These are phyloP conservation scores for Dryobota labecula DNA, from an alignment of 2,888 invertebrate genomes.

Conservation along the genomic window DNA sequence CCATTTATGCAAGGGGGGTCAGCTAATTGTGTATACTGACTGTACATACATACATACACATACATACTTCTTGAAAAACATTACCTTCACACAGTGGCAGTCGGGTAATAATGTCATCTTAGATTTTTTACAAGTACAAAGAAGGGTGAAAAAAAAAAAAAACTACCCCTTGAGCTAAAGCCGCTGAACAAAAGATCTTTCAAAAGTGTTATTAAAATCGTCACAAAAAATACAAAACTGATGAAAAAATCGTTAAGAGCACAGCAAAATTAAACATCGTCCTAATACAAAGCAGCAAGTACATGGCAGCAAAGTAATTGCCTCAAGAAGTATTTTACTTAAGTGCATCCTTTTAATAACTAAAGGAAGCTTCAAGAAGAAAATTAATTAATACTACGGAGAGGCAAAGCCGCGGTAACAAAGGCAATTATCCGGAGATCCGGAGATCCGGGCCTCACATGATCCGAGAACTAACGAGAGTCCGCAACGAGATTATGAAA, in stretches of 20 bases:
- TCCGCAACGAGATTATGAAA: slow-evolving; percentile 64
- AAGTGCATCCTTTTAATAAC: slow-evolving; percentile 63
- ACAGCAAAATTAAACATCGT: slow-evolving; percentile 16
- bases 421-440: slow-evolving; percentile 62
- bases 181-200: background rate
- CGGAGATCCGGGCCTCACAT: slow-evolving; percentile 49
- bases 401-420: slow-evolving; percentile 52
- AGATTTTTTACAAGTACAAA: no score
- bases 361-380: slow-evolving; percentile 43
- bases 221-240: slow-evolving; percentile 4
- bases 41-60: no score
- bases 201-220: background rate
- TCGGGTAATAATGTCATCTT: no score
- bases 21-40: no score
- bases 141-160: background rate
- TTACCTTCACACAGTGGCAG: no score
- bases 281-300: slow-evolving; percentile 20
- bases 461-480: slow-evolving; percentile 63
- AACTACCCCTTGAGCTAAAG: background rate
- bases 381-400: slow-evolving; percentile 61
- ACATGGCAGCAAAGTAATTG: slow-evolving; percentile 44
- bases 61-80: no score
- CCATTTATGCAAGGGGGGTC: no score
- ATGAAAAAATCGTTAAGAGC: background rate
- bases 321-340: slow-evolving; percentile 38